phyloP scores from a whole-genome alignment of 2,113 vertebrate genomes.

The Hippolais icterina region DNA sequence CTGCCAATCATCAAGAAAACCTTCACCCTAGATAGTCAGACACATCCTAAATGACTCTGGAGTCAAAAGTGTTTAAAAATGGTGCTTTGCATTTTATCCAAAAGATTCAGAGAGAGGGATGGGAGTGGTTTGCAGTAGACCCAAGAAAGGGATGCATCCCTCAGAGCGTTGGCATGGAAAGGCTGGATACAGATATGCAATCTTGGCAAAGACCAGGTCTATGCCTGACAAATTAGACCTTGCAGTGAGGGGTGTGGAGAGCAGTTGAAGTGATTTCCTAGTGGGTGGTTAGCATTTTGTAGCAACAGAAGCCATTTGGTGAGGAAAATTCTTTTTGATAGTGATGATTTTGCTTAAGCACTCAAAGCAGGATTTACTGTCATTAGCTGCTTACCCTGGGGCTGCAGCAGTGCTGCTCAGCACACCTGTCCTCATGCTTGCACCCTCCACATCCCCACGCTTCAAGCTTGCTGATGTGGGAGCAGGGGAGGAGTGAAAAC shows the following conservation, averaged over 20 bases:
- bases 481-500: not conserved
- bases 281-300: not conserved
- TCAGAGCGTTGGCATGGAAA: not conserved
- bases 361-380: not conserved
- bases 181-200: not conserved
- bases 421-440: not conserved
- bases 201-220: not conserved
- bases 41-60: not conserved
- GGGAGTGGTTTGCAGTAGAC: not conserved
- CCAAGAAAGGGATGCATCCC: not conserved
- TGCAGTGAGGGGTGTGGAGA: not conserved
- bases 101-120: not conserved
- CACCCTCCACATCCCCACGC: not conserved
- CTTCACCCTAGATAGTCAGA: not conserved
- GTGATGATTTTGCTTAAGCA: not conserved
- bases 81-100: not conserved
- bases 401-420: not conserved
- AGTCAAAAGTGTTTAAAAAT: not conserved
- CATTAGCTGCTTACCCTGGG: not conserved
- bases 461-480: accelerated
- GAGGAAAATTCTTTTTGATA: not conserved
- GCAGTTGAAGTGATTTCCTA: not conserved
- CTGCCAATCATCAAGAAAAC: not conserved
- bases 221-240: not conserved
- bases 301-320: not conserved